These are phyloP conservation scores for Brachymystax lenok DNA, from an alignment of 2,797 vertebrate species.

Conservation along the genomic window DNA sequence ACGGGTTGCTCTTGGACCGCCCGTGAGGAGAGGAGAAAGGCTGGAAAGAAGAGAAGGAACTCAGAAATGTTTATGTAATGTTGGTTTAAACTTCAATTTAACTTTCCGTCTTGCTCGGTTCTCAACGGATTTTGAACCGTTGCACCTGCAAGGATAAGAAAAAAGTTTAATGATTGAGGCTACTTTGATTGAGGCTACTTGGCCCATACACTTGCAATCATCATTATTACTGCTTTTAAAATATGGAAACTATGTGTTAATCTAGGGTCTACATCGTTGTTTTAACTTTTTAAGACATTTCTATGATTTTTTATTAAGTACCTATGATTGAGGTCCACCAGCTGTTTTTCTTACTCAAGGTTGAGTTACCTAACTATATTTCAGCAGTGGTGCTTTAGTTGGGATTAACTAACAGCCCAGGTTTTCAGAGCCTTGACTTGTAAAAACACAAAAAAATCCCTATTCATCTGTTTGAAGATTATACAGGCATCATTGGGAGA, in stretches of 20 bases:
- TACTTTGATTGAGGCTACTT: not conserved
- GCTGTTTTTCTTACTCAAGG: not conserved
- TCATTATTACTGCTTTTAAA: not conserved
- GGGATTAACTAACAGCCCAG: not conserved
- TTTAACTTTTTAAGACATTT: not conserved
- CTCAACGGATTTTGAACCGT: not conserved
- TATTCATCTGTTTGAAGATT: not conserved
- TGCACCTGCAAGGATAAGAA: not conserved
- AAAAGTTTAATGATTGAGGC: not conserved
- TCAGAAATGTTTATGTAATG: not conserved
- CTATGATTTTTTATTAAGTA: not conserved
- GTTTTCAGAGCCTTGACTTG: not conserved
- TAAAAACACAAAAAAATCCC: not conserved
- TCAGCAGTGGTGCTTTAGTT: not conserved
- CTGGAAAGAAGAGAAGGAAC: not conserved
- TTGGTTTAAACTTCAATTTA: not conserved
- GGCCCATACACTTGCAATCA: not conserved
- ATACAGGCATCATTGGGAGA: not conserved
- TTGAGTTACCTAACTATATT: not conserved
- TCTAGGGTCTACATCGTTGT: not conserved
- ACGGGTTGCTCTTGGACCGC: not conserved
- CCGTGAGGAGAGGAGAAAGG: not conserved
- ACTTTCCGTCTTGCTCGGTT: not conserved
- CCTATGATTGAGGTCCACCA: not conserved
- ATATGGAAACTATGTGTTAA: not conserved